A percentile compares a stretch with the other conserved stretches of the same genome.
These are phyloP conservation scores for Pterostichus niger DNA, from an alignment of 2,888 invertebrate genomes.

Conservation along the genomic window DNA sequence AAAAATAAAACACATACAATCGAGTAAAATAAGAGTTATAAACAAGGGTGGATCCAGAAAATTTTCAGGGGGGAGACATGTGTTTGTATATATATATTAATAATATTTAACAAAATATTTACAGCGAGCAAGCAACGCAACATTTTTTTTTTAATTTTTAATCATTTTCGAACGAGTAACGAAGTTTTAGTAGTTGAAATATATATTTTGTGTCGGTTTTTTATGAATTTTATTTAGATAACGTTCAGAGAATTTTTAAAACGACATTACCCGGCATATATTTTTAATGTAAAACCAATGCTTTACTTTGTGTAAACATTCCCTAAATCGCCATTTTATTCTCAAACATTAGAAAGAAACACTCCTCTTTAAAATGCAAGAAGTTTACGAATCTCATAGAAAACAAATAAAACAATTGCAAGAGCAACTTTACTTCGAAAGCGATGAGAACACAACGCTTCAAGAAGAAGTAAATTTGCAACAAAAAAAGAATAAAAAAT, in stretches of 20 bases:
- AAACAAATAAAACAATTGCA: constrained; percentile 78
- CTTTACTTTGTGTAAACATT: too few species aligned
- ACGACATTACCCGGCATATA: constrained; percentile 48
- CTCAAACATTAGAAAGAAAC: constrained; percentile 1
- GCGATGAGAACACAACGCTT: constrained; percentile 82
- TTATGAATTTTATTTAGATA: constrained; percentile 20
- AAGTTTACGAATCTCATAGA: constrained; percentile 36
- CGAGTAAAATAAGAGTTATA: too few species aligned
- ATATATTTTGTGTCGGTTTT: constrained; percentile 8
- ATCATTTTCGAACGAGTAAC: neutral
- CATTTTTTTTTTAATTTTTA: too few species aligned
- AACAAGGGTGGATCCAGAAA: too few species aligned
- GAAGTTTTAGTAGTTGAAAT: neutral
- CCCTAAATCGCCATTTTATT: too few species aligned
- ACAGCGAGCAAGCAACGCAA: too few species aligned
- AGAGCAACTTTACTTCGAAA: constrained; percentile 81
- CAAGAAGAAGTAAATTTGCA: constrained; percentile 81
- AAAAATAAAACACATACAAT: too few species aligned
- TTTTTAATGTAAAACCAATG: too few species aligned
- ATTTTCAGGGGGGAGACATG: too few species aligned
- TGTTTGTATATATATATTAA: too few species aligned
- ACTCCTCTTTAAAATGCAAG: constrained; percentile 70
- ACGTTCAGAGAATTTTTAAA: too few species aligned
- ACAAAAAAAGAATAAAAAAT: constrained; percentile 78
- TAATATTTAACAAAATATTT: too few species aligned